Conservation (phyloP, 2,888 invertebrate species). For the Caenorhabditis panamensis region DNA sequence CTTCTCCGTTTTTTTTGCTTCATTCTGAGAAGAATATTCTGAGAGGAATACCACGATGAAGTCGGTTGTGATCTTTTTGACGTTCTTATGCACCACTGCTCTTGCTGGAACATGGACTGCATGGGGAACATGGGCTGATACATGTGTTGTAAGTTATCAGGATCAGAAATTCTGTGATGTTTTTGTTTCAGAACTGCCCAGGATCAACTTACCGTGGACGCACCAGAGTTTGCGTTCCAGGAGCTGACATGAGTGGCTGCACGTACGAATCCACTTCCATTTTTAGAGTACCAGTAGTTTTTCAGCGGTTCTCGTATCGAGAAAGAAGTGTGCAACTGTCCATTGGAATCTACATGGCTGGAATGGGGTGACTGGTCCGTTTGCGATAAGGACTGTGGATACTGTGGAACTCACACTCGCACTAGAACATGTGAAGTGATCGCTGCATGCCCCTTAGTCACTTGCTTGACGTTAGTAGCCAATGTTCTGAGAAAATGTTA, state of each 20-base stretch:
- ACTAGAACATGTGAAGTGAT: constrained; percentile 43
- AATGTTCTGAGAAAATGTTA: neutral
- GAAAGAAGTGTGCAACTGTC: constrained; percentile 46
- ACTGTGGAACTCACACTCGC: constrained; percentile 48
- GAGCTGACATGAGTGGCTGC: constrained; percentile 51
- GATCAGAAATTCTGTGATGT: too few species aligned
- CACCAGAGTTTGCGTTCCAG: constrained; percentile 55
- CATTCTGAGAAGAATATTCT: constrained; percentile 8
- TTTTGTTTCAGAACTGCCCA: constrained; percentile 58
- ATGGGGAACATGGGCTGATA: constrained; percentile 56
- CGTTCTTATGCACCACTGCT: constrained; percentile 32
- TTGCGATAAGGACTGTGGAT: constrained; percentile 52
- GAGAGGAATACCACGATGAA: constrained; percentile 12
- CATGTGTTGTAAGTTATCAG: constrained; percentile 51
- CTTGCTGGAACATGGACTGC: constrained; percentile 44
- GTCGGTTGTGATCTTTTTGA: constrained; percentile 37
- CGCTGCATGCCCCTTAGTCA: constrained; percentile 27
- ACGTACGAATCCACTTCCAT: constrained; percentile 12
- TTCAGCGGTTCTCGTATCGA: constrained; percentile 40
- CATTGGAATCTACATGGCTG: constrained; percentile 37
- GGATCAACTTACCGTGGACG: constrained; percentile 50
- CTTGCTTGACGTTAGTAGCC: constrained; percentile 43
- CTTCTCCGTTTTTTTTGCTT: neutral
- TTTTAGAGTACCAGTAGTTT: neutral
- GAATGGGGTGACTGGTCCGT: constrained; percentile 40